These are phyloP conservation scores for Florisuga fusca DNA, from an alignment of 2,797 vertebrate species.

Conservation along the genomic window DNA sequence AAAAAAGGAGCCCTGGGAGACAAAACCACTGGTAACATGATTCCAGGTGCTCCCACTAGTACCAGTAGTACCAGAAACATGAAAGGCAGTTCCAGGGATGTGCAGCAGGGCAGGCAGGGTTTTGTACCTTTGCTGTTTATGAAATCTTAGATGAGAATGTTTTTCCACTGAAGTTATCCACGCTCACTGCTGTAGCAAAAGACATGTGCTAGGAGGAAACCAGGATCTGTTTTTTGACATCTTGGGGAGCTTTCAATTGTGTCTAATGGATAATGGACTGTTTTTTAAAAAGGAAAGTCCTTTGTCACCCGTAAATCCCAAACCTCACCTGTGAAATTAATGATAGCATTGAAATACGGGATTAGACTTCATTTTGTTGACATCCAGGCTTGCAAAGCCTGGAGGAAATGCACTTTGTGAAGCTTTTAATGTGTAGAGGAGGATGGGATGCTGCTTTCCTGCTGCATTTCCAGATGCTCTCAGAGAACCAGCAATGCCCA, in stretches of 20 bases:
- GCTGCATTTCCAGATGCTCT: neutral
- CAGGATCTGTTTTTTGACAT: neutral
- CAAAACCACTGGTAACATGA: fast-evolving
- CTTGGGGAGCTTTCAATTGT: neutral
- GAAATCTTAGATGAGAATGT: neutral
- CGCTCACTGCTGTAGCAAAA: neutral
- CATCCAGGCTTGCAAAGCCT: neutral
- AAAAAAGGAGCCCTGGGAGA: neutral
- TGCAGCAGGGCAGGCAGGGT: too few relatives aligned
- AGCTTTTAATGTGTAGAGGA: neutral
- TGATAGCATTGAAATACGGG: neutral
- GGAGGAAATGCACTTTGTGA: neutral
- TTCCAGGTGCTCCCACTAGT: neutral
- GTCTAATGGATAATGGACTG: neutral
- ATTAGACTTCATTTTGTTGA: neutral
- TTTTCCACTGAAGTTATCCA: neutral
- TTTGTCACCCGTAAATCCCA: neutral
- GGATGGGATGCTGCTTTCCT: neutral
- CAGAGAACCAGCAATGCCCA: neutral
- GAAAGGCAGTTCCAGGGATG: neutral
- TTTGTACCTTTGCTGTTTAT: neutral
- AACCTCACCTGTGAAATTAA: neutral
- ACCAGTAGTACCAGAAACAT: neutral
- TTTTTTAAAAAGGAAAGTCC: neutral
- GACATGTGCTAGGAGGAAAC: neutral